phyloP scores from a whole-genome alignment of 2,888 invertebrate species.

The Spatulosminthurus flaviceps region DNA sequence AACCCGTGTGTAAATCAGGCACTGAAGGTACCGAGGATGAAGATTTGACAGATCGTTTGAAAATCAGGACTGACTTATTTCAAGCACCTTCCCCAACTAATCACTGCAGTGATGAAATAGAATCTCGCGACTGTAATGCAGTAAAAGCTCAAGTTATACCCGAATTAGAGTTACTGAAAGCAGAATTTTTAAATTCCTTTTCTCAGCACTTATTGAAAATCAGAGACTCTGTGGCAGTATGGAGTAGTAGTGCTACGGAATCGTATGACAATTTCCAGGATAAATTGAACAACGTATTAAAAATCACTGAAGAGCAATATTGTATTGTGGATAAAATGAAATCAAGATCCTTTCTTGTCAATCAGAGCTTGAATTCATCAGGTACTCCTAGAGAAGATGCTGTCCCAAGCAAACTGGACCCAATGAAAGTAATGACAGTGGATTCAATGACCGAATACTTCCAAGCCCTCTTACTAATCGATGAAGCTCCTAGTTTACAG shows the following conservation, averaged over 20 bases:
- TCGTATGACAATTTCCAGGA: background rate
- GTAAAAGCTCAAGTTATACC: background rate
- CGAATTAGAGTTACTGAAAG: background rate
- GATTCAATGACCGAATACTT: constrained; percentile 31
- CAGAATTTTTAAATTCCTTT: constrained; percentile 4
- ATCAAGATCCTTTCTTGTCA: background rate
- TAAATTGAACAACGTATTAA: background rate
- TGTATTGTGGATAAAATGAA: background rate
- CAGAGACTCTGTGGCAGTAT: background rate
- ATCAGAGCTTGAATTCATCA: background rate
- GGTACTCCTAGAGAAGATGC: background rate
- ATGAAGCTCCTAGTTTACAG: background rate
- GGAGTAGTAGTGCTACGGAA: background rate
- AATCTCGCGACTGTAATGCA: background rate
- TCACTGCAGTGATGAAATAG: background rate
- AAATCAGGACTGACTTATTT: constrained; percentile 19
- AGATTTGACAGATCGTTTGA: background rate
- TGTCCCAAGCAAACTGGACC: background rate
- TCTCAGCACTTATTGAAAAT: background rate
- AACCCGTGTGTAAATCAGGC: too few relatives aligned
- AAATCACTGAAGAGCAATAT: background rate
- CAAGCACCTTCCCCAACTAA: background rate
- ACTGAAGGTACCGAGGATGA: background rate
- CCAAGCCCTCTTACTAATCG: constrained; percentile 11
- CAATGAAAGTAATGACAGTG: constrained; percentile 4